Evolutionary conservation across 2,888 invertebrate genomes (phyloP).

Genomic region (Nemotelus pantherinus): DNA sequence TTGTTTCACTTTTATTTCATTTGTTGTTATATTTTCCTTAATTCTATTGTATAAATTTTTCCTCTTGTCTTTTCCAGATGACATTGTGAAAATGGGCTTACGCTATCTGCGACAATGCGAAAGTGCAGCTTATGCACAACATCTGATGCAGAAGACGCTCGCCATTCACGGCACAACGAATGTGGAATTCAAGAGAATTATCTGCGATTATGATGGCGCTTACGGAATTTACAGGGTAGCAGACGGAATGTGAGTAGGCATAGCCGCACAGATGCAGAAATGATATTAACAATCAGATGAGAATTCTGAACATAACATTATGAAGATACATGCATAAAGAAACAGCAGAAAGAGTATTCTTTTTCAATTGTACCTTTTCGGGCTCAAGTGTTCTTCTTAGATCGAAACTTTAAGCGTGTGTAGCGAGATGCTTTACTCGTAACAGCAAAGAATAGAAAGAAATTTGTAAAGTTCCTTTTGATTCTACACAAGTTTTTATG

Average conservation of each 20-base stretch:
- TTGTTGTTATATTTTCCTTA: slow-evolving; percentile 2
- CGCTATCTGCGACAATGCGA: slow-evolving; percentile 75
- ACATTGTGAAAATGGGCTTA: slow-evolving; percentile 64
- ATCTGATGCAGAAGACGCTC: slow-evolving; percentile 67
- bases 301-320: no score
- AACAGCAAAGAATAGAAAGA: no score
- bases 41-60: slow-evolving; percentile 3
- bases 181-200: slow-evolving; percentile 66
- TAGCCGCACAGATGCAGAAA: neutral
- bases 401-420: no score
- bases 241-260: slow-evolving; percentile 68
- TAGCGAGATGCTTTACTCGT: no score
- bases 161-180: slow-evolving; percentile 70
- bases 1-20: neutral
- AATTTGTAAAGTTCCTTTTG: no score
- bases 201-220: slow-evolving; percentile 75
- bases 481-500: no score
- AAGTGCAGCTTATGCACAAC: slow-evolving; percentile 69
- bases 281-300: no score
- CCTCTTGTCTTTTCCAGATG: slow-evolving; percentile 49
- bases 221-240: slow-evolving; percentile 69
- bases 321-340: no score
- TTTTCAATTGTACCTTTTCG: no score
- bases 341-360: no score
- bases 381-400: no score